These are phyloP conservation scores for Muraenolepis orangiensis DNA, from an alignment of 2,797 vertebrate genomes.

Conservation along the genomic window DNA sequence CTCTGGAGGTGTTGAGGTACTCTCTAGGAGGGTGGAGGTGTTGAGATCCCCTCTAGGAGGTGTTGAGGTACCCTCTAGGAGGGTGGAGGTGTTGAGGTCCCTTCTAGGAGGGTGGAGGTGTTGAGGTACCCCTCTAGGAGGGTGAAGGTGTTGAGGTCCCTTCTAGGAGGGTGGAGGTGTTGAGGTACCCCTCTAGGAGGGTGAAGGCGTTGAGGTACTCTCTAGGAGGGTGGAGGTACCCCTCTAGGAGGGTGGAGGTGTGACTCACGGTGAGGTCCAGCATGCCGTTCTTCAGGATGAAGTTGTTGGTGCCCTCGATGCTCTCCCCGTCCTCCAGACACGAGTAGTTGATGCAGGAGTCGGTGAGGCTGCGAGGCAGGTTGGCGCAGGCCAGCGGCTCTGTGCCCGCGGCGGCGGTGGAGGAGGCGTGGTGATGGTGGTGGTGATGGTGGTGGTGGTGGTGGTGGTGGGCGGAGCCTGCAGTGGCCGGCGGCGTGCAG, in stretches of 20 bases:
- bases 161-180: neutral
- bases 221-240: no score
- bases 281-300: constrained; percentile 98
- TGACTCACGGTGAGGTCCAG: constrained; percentile 89
- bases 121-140: neutral
- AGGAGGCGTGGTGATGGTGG: no score
- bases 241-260: no score
- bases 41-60: no score
- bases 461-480: no score
- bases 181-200: neutral
- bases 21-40: neutral
- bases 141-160: no score
- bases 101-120: no score
- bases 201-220: neutral
- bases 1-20: neutral
- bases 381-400: constrained; percentile 94
- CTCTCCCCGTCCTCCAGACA: constrained; percentile 92
- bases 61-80: no score
- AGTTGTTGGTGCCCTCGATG: constrained; percentile 96
- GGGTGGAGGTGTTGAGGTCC: neutral
- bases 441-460: no score
- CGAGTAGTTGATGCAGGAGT: constrained; percentile 99
- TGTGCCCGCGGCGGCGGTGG: constrained; percentile 82
- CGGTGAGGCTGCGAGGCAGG: constrained; percentile 94
- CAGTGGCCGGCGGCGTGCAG: constrained; percentile 92